Evolutionary conservation across 2,797 vertebrate species (phyloP).

Genomic region (Coendou prehensilis): DNA sequence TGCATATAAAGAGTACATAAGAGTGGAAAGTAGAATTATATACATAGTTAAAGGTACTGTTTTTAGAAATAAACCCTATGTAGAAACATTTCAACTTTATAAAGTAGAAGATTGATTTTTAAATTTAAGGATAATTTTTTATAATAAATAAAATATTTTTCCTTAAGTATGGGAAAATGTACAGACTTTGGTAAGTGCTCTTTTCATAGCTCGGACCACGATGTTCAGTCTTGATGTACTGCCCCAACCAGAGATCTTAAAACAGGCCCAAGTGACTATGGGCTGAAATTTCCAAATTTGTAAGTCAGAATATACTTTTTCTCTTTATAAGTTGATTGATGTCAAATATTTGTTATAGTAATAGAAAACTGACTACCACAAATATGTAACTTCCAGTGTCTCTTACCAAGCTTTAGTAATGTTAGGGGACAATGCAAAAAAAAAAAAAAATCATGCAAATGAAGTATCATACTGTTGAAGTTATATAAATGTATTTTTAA

Average conservation of each 20-base stretch:
- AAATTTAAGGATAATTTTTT: neutral
- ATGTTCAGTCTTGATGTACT: neutral
- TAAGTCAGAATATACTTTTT: neutral
- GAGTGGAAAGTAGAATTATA: neutral
- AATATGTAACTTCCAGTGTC: neutral
- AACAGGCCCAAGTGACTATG: neutral
- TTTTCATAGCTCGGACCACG: neutral
- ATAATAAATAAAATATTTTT: neutral
- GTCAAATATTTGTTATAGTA: neutral
- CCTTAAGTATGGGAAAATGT: slow-evolving; percentile 10
- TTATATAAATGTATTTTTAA: neutral
- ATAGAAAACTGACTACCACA: neutral
- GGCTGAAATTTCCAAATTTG: neutral
- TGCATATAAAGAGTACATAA: neutral
- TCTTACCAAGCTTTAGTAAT: neutral
- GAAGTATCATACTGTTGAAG: neutral
- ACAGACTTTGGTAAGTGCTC: neutral
- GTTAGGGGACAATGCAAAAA: neutral
- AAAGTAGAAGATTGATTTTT: neutral
- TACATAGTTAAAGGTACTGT: neutral
- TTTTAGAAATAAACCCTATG: neutral
- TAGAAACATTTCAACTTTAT: neutral
- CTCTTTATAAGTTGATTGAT: neutral
- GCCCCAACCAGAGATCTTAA: neutral
- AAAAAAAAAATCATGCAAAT: neutral